phyloP scores from a whole-genome alignment of 1,140 invertebrate species.

The Teleopsis dalmanni region DNA sequence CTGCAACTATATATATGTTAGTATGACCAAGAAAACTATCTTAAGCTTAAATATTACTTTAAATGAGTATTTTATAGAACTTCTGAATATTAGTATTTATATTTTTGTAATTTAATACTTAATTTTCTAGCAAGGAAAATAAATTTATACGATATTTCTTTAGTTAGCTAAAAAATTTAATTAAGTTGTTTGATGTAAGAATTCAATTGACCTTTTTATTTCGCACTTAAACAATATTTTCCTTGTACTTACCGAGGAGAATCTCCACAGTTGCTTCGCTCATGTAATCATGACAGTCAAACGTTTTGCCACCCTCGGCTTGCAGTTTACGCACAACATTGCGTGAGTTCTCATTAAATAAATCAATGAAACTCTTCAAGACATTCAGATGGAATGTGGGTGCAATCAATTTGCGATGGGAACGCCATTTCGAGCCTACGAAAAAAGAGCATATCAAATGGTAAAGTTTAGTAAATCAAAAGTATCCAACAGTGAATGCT shows the following conservation, averaged over 20 bases:
- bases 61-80: too few species aligned
- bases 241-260: constrained; percentile 54
- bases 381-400: constrained; percentile 79
- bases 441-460: neutral
- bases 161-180: too few species aligned
- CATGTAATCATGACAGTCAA: constrained; percentile 77
- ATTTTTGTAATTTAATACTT: too few species aligned
- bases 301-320: constrained; percentile 58
- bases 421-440: constrained; percentile 68
- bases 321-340: constrained; percentile 58
- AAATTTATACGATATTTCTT: too few species aligned
- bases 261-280: constrained; percentile 76
- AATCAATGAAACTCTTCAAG: constrained; percentile 71
- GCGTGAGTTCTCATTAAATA: constrained; percentile 70
- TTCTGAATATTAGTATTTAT: too few species aligned
- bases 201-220: neutral
- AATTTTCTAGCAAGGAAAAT: too few species aligned
- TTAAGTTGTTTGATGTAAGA: too few species aligned
- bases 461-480: too few species aligned
- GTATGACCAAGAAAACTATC: too few species aligned
- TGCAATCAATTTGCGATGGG: constrained; percentile 71
- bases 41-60: too few species aligned
- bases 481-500: too few species aligned
- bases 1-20: too few species aligned
- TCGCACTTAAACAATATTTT: neutral